Evolutionary conservation across 2,113 vertebrate genomes (phyloP), one percentile per base, ranked within the genome.

Genomic region (Acanthochromis polyacanthus): DNA sequence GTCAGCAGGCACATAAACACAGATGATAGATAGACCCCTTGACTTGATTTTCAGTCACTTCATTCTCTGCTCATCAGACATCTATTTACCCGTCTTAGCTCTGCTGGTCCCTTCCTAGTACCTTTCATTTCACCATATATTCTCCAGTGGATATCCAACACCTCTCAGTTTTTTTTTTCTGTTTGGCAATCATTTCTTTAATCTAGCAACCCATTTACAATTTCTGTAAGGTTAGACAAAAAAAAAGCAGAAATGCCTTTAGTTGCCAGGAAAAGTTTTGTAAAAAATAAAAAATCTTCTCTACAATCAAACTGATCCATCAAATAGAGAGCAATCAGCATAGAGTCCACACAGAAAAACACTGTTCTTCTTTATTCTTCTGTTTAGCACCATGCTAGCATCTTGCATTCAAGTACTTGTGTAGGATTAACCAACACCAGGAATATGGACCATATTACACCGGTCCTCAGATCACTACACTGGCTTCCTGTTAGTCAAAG

Each of bases 61-160:
- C 23, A 36, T 56, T 61, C 20, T 64, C 50, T 67, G 38, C 38
- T 36, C 52, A 65, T 74, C 59, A 38, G 16, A 69, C 58, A 43
- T 43, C 40, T 43, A 43, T 43, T 11, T 14, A 53, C n/a, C 22
- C 5, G 38, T 22, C 67, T 78, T 46, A 57, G 5, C 43, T 55
- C 20, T 58, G 22, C 70, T 59, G 16, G 25, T 25, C 25, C 48
- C 30, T 38, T 80, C 45, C 50, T 59, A 17, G 57, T 23, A 36
- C 32, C 19, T 78, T 57, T 64, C 59, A 84, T 82, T 79, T 71
- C 32, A 82, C 66, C 73, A 25, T 25, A 3, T 25, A 25, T 75
- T 14, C 17, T 65, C 23, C 43, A 70, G 40, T 40, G 20, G 10
- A n/a, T 12, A 51, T 56, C 40, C 40, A 43, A 43, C 40, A 12